Conservation (phyloP, 35 echinoderm and acorn worm genomes). For the Strongylocentrotus purpuratus region DNA sequence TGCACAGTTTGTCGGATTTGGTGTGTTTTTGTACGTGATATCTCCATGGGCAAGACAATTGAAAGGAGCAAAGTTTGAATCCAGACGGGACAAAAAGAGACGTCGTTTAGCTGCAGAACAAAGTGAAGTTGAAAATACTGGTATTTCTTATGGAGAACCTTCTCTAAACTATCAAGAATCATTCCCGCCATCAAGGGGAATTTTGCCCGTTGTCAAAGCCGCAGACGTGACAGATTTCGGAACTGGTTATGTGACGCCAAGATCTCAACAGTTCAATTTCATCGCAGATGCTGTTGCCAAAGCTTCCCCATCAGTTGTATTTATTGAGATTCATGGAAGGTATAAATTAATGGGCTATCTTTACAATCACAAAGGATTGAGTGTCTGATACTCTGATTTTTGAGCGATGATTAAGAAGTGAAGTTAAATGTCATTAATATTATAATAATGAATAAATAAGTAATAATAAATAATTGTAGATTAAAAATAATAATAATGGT, state of each 20-base stretch:
- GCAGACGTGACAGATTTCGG: conserved; percentile 85
- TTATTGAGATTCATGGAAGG: conserved; percentile 99
- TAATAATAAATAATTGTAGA: too few relatives aligned
- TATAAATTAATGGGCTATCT: not conserved
- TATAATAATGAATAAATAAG: too few relatives aligned
- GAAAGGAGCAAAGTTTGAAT: conserved; percentile 52
- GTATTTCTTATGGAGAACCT: not conserved
- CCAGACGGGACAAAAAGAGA: conserved; percentile 87
- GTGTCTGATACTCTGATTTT: too few relatives aligned
- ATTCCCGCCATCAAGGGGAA: not conserved
- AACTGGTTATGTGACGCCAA: conserved; percentile 64
- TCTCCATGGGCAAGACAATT: conserved; percentile 57
- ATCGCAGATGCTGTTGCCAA: conserved; percentile 94
- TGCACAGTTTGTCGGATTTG: conserved; percentile 56
- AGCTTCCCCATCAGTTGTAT: conserved; percentile 86
- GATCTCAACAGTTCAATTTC: conserved; percentile 92
- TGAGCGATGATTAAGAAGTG: too few relatives aligned
- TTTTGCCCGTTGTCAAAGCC: conserved; percentile 82
- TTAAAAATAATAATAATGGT: too few relatives aligned
- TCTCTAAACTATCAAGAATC: not conserved
- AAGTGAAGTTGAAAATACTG: not conserved
- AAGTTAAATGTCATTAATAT: too few relatives aligned
- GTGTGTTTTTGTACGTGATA: conserved; percentile 48
- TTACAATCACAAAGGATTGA: too few relatives aligned
- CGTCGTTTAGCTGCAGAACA: conserved; percentile 58